Evolutionary conservation across 2,113 vertebrate genomes (phyloP), one percentile per base, ranked within the genome.

Genomic region (Mohoua ochrocephala): DNA sequence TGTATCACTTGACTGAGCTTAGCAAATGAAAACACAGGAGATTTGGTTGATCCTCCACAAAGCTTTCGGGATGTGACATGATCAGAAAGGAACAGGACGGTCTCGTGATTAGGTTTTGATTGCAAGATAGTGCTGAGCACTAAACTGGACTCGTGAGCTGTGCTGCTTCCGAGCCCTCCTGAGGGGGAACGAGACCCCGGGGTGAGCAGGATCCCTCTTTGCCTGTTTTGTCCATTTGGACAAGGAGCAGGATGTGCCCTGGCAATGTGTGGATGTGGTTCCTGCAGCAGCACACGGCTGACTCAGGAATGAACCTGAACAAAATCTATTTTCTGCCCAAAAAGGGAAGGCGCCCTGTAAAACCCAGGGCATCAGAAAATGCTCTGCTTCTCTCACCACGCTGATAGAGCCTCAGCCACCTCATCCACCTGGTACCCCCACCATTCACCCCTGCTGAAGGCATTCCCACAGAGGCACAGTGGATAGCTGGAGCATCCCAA

Each of bases 1-100:
- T 64, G 13, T 73, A 61, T 79, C 73, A 65, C 78, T 85, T 94
- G 67, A 90, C 78, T 76, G 85, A 87, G 59, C 79, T 95, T 90
- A 93, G 83, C 61, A 84, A 92, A 95, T 74, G 75, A 81, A 93
- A 93, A 92, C 35, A 54, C 20, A 3, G 65, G 92, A 87, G 89
- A 78, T 78, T 69, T 91, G 61, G 70, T 39, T 91, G 90, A 90
- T 90, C 60, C 68, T 93, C 39, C 83, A 71, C 73, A 81, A 91
- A 84, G 86, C 52, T 82, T 82, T 70, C 26, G 47, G 71, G 89
- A 84, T 49, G 31, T 67, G 52, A 75, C 2, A 2, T 15, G 76
- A 74, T 84, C 80, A 80, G 79, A 89, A 91, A 74, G 78, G 78
- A 90, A 13, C 35, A 57, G 68, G 85, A 69, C 27, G 26, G 60